Base-by-base conservation (phyloP, 2,113 vertebrate species). In the Channa argus region DNA sequence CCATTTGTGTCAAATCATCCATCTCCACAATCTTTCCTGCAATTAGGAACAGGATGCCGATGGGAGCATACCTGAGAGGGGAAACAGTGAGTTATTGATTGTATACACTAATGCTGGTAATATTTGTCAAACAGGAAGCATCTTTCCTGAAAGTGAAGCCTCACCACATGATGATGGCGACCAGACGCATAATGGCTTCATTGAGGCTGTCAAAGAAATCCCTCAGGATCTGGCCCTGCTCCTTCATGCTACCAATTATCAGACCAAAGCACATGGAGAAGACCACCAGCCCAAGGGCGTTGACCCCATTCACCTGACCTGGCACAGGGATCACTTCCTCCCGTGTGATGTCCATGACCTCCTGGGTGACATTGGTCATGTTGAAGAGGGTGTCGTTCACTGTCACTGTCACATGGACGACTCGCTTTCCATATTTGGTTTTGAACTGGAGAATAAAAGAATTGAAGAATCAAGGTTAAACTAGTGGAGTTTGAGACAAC, bases 1-100 rank as follows among this genome's bases (percentile, higher is more conserved):
- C 97, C 3, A 99, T 98, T 73, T 97, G 95, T 1, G 96, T 97
- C 93, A 98, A 96, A 74, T 99, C 97, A 74, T 99, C 97, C 98
- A 99, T 99, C 91, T 99, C 98, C 61, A 99, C 96, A 46, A 99
- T 99, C 91, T 99, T 99, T 43, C 98, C 98, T 62, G 98, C 97
- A 54, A 99, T 98, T 73, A 99, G 83, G 90, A 99, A 99, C 63
- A 99, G 94, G 86, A 99, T 99, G 8, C 98, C 98, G 61, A 99
- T 74, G 0, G 98, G 98, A 53, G 96, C 96, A 10, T 99, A 99
- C 98, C 98, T 99, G 47, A 70, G 47, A 51, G 69, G 36, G 66
- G 56, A 47, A 69, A 10, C 1, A 39, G 7, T 0, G 0, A 3
- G n/a, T 77, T 54, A 44, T 3, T 39, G 8, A 44, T 45, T 34